Evolutionary conservation across 2,797 vertebrate species (phyloP).

Genomic region (Eulemur rubriventer): DNA sequence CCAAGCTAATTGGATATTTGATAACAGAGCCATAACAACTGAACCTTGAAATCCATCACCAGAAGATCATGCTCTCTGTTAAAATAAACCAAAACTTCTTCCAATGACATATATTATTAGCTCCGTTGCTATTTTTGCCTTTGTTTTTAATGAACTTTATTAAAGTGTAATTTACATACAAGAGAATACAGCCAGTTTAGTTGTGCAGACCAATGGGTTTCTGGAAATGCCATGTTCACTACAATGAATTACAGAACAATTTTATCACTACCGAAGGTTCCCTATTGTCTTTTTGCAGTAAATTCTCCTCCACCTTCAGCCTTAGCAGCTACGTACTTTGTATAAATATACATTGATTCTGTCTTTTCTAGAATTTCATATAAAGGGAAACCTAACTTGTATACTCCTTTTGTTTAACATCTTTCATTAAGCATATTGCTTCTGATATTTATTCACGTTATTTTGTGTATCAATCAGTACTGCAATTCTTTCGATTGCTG

Average conservation of each 20-base stretch:
- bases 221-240: not conserved
- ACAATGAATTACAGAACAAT: not conserved
- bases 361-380: not conserved
- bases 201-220: not conserved
- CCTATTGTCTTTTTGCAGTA: not conserved
- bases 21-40: conserved; percentile 42
- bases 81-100: conserved; percentile 39
- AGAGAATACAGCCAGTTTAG: not conserved
- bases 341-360: not conserved
- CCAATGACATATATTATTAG: conserved; percentile 11
- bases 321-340: not conserved
- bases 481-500: not conserved
- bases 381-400: not conserved
- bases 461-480: not conserved
- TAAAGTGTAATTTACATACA: not conserved
- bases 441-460: not conserved
- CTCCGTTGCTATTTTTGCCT: not conserved
- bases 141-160: conserved; percentile 37
- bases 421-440: not conserved
- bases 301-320: not conserved
- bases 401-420: not conserved
- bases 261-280: not conserved
- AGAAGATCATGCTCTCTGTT: conserved; percentile 31
- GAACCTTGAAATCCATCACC: conserved; percentile 57
- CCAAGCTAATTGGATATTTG: conserved; percentile 70